Base-by-base conservation (phyloP, 1,140 invertebrate genomes). In the Ctenoplectra terminalis region DNA sequence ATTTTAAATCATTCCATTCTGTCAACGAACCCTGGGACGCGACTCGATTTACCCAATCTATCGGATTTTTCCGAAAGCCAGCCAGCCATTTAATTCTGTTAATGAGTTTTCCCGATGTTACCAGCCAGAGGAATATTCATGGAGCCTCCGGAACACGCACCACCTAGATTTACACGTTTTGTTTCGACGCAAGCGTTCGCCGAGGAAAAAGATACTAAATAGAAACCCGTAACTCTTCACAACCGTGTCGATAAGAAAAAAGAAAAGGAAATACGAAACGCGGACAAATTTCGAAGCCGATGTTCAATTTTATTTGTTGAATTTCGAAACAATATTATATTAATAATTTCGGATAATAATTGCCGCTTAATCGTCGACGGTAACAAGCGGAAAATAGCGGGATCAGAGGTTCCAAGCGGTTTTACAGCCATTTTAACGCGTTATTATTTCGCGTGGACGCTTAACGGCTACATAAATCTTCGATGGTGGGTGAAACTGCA, bases 371-470 rank as follows among this genome's bases (percentile, higher is more conserved):
- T 63, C 17, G 34, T 2, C 31, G 60, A 37, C 26, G 60, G 23
- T n/a, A 63, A 37, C 8, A 6, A 20, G 3, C 5, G 34, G 34
- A 23, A 63, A 63, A 63, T 37, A 9, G 4, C 34, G 23, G 20
- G 31, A 34, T 61, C 31, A 23, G 58, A 34, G 29, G 9, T 63
- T 37, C 23, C 2, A 37, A 37, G 20, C 60, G 60, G 9, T 37
- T 63, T 63, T 15, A 63, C 34, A 34, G 60, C 37, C 23, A 63
- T 63, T 63, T 63, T 63, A 37, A 63, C 34, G 34, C 60, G 60
- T 63, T 63, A 63, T 63, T 63, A 63, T 37, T 63, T 63, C 34
- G 20, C 31, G 34, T 63, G 60, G 31, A 63, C 34, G 60, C 23
- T 34, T 63, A 46, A 46, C 48, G 26, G 26, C 20, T 48, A 8